Base-by-base conservation (phyloP, 2,888 invertebrate species). In the Caenorhabditis zanzibari region DNA sequence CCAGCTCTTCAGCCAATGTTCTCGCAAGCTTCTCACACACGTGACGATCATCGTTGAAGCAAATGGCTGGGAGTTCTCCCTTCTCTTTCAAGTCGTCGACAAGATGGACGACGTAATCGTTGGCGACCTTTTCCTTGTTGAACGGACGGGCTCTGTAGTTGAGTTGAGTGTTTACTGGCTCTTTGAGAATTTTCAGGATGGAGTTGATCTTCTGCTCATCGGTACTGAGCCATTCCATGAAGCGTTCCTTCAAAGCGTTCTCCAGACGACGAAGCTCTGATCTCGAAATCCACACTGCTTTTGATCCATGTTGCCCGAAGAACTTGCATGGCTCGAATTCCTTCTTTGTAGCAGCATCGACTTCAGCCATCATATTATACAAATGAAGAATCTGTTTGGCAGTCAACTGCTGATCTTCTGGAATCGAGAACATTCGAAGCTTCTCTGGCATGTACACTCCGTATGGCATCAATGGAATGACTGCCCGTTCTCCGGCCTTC, bases 391-490 rank as follows among this genome's bases (percentile, higher is more conserved):
- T 88, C 77, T 91, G 90, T 47, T 84, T 44, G 35, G 91, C 90
- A 24, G 91, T 91, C 69, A 91, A 74, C 56, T 91, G 90, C 75
- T 92, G 92, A 79, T 91, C 91, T 74, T 89, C 90, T 2, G 91
- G 91, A 44, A 91, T 91, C 6, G 90, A 90, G 82, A 91, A 91
- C 90, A 91, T 90, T 32, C 87, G 74, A 44, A 91, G 82, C 81
- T 91, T 91, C 81, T 92, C 91, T 28, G 90, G 91, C 86, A 89
- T 90, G 85, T 88, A 91, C 6, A 91, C 91, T 68, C 90, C 88
- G 79, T 90, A 91, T 12, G 91, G 91, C 87, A 89, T 90, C 72
- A 91, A 85, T 64, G 88, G 87, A 54, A 79, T 75, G 0, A 86
- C 64, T 14, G 66, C 74, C 0, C 49, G 28, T 12, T 79, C 75